Conservation (phyloP, 2,113 vertebrate genomes). For the Puma concolor region DNA sequence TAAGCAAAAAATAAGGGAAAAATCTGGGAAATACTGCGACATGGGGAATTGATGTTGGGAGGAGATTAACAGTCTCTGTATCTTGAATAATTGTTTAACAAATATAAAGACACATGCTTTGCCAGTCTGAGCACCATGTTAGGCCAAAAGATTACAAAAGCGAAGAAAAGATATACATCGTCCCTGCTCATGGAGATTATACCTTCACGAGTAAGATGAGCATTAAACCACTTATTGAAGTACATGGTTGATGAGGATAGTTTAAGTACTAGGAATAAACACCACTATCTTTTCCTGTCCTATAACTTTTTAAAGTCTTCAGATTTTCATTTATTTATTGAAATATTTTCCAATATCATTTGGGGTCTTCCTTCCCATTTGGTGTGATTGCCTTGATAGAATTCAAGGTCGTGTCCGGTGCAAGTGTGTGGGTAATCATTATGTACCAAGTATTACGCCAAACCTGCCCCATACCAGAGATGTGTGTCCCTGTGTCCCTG, state of each 20-base stretch:
- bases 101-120: background rate
- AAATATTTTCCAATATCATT: background rate
- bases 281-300: background rate
- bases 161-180: background rate
- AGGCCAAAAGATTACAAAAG: background rate
- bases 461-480: background rate
- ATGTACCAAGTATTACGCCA: background rate
- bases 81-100: background rate
- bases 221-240: background rate
- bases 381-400: background rate
- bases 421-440: background rate
- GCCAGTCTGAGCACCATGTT: background rate
- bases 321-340: background rate
- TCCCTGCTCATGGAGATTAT: background rate
- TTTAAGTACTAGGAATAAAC: background rate
- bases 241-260: background rate
- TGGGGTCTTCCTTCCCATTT: background rate
- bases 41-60: too few species aligned
- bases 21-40: background rate
- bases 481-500: background rate
- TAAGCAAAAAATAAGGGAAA: background rate
- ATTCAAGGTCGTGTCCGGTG: background rate
- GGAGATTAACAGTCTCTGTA: background rate
- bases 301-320: background rate
- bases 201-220: background rate